phyloP scores from a whole-genome alignment of 2,113 vertebrate genomes.

The Emydura subglobosa region DNA sequence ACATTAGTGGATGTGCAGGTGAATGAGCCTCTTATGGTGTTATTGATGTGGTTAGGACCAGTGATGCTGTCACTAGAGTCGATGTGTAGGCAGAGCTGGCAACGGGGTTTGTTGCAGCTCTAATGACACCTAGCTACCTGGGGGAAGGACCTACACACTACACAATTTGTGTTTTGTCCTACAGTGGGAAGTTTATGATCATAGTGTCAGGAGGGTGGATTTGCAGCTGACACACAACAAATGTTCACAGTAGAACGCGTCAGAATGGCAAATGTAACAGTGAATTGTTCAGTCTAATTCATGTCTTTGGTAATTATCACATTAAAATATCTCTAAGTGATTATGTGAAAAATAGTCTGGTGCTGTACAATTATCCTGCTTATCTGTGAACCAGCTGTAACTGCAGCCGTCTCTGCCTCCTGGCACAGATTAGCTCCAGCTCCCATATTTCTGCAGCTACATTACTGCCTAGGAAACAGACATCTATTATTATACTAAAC shows the following conservation, averaged over 20 bases:
- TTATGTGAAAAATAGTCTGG: background rate
- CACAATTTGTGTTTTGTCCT: background rate
- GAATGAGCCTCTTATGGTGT: too few species aligned
- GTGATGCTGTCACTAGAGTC: too few species aligned
- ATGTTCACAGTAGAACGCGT: background rate
- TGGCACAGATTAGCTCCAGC: background rate
- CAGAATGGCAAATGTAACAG: background rate
- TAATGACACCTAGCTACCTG: background rate
- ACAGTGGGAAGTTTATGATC: background rate
- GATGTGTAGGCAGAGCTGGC: too few species aligned
- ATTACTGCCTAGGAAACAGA: background rate
- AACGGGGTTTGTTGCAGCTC: too few species aligned
- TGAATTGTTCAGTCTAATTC: background rate
- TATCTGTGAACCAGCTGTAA: background rate
- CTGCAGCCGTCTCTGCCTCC: background rate
- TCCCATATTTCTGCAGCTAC: background rate
- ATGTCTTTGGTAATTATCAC: background rate
- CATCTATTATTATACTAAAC: background rate
- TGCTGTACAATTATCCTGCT: background rate
- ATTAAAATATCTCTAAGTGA: background rate
- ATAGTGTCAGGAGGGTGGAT: background rate
- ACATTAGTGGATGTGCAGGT: too few species aligned
- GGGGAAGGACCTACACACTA: background rate
- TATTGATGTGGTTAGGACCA: too few species aligned
- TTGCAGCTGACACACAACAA: background rate